A percentile compares a stretch with the other conserved stretches of the same genome.
These are phyloP conservation scores for Neoniphon sammara DNA, from an alignment of 2,797 vertebrate genomes.

Conservation along the genomic window DNA sequence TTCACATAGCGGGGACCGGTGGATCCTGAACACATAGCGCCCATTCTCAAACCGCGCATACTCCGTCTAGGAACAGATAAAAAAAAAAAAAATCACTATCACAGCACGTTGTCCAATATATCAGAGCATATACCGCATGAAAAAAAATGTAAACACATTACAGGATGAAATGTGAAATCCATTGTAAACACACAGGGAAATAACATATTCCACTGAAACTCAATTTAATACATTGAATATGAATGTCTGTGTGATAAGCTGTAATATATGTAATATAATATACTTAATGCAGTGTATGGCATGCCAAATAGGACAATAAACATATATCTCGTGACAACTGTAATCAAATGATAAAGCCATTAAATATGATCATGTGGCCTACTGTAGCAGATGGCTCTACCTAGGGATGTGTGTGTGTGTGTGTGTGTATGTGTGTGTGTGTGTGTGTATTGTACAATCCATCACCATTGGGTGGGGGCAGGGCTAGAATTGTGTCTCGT, in stretches of 20 bases:
- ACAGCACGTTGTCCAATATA: slow-evolving; percentile 14
- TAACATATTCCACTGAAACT: slow-evolving; percentile 45
- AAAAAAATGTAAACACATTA: slow-evolving; percentile 48
- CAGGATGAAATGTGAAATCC: slow-evolving; percentile 35
- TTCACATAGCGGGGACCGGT: slow-evolving; percentile 94
- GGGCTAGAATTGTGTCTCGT: slow-evolving; percentile 57
- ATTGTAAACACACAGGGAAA: slow-evolving; percentile 7
- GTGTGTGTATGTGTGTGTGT: slow-evolving; percentile 68
- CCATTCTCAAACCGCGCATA: slow-evolving; percentile 92
- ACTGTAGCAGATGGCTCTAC: slow-evolving; percentile 70
- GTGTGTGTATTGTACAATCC: slow-evolving; percentile 75
- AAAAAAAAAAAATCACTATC: slow-evolving; percentile 19
- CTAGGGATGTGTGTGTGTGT: slow-evolving; percentile 59
- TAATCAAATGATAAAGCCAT: slow-evolving; percentile 78
- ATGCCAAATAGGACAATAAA: slow-evolving; percentile 74
- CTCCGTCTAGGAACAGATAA: slow-evolving; percentile 86
- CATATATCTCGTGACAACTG: slow-evolving; percentile 75
- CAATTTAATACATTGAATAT: slow-evolving; percentile 54
- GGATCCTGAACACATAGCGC: slow-evolving; percentile 92
- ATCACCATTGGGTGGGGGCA: slow-evolving; percentile 65
- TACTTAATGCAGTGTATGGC: slow-evolving; percentile 70
- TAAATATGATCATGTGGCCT: slow-evolving; percentile 72
- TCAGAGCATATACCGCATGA: slow-evolving; percentile 18
- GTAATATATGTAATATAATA: slow-evolving; percentile 75
- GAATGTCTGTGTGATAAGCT: slow-evolving; percentile 61